Percentiles rank a stretch among this genome's conserved stretches.
Evolutionary conservation across 2,888 invertebrate species (phyloP).

Genomic region (Uropetala carovei): DNA sequence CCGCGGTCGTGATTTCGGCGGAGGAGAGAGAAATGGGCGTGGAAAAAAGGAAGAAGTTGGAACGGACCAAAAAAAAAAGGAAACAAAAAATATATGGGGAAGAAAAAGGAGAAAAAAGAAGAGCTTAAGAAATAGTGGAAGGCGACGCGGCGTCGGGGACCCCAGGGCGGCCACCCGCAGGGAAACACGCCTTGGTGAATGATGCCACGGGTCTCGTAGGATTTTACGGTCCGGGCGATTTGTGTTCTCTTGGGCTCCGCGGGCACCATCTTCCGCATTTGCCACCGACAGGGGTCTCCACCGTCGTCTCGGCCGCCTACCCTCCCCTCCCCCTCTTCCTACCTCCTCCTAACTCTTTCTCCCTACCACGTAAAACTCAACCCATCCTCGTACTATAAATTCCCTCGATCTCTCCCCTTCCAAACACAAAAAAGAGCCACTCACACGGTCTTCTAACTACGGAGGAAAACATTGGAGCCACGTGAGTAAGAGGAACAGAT

Average conservation of each 20-base stretch:
- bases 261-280: neutral
- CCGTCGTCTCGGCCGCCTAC: neutral
- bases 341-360: too few relatives aligned
- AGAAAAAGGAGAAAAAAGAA: neutral
- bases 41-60: neutral
- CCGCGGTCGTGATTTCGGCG: constrained; percentile 52
- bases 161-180: constrained; percentile 44
- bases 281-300: neutral
- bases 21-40: neutral
- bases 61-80: neutral
- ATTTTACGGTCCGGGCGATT: neutral
- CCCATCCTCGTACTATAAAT: too few relatives aligned
- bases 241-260: neutral
- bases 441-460: neutral
- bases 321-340: neutral
- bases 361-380: too few relatives aligned
- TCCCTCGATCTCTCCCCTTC: neutral
- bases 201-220: neutral
- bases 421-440: neutral
- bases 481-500: neutral
- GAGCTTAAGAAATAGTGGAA: neutral
- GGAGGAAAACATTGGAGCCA: neutral
- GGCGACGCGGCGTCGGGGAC: neutral
- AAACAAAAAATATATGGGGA: neutral
- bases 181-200: neutral